Base-by-base conservation (phyloP, 2,888 invertebrate genomes). In the Spisula subtruncata region DNA sequence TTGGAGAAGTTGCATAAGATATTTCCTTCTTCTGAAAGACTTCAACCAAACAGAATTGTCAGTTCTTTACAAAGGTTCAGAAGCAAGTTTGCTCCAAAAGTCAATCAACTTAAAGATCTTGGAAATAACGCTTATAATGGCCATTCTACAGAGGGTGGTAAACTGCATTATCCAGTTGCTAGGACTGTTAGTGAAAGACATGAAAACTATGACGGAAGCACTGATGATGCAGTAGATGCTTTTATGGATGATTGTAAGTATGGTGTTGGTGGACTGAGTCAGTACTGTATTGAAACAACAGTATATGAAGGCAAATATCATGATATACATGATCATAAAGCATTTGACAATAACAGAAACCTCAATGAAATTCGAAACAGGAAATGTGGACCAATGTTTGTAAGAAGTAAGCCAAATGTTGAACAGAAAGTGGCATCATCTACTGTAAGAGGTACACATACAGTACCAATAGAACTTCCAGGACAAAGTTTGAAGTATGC, bases 61-160 rank as follows among this genome's bases (percentile, higher is more conserved):
- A 89, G 89, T 66, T 89, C 86, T 18, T 60, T 89, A 51, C 86
- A 89, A 71, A 86, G 66, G 66, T 89, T 89, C 66, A 79, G 80
- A 66, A 88, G 83, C 25, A 87, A 79, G 75, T n/a, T 85, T 75
- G 79, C 51, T 85, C 75, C 18, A 35, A 75, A 85, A 16, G 32
- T 14, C 18, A 81, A 81, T 81, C 29, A 0, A 18, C 1, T 12
- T 54, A 29, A 2, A 25, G 14, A 54, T 5, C 18, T 29, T 54
- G 29, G 20, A 81, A 46, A 54, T 29, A 29, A 81, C 18, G 81
- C 0, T 46, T 4, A 41, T 0, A 1, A n/a, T n/a, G 48, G 5
- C 16, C 25, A 1, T 14, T 48, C 48, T 66, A 25, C 51, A 81
- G 80, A 81, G 20, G n/a, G 46, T 81, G 25, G 80, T 35, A 81